Evolutionary conservation across 2,113 vertebrate species (phyloP).

Genomic region (Rhabdornis inornatus): DNA sequence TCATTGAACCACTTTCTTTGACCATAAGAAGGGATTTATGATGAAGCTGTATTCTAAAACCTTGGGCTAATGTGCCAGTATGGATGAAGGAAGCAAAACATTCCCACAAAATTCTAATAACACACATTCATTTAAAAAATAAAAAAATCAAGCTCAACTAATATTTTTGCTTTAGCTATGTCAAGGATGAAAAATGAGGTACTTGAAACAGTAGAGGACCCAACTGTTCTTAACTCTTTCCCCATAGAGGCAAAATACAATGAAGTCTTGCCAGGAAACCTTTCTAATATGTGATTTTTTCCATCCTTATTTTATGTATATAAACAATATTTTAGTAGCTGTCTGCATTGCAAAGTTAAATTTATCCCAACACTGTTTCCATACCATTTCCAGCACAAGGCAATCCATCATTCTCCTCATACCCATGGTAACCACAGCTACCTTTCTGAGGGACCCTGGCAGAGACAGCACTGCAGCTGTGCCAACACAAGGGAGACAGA

Average conservation of each 20-base stretch:
- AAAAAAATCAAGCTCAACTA: background rate
- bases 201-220: background rate
- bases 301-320: background rate
- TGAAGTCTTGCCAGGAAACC: background rate
- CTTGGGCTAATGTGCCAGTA: background rate
- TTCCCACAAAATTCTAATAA: background rate
- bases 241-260: background rate
- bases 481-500: rapidly evolving
- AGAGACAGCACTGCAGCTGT: background rate
- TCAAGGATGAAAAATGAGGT: background rate
- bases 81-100: background rate
- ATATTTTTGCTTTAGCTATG: background rate
- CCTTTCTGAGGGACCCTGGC: background rate
- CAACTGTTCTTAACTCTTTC: background rate
- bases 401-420: background rate
- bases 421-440: background rate
- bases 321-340: background rate
- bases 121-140: background rate
- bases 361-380: background rate
- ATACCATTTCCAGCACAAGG: background rate
- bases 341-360: background rate
- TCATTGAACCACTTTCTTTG: background rate
- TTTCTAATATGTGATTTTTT: background rate
- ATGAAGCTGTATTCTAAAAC: background rate
- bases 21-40: background rate